Base-by-base conservation (phyloP, 2,888 invertebrate genomes). In the Agrypnus murinus region DNA sequence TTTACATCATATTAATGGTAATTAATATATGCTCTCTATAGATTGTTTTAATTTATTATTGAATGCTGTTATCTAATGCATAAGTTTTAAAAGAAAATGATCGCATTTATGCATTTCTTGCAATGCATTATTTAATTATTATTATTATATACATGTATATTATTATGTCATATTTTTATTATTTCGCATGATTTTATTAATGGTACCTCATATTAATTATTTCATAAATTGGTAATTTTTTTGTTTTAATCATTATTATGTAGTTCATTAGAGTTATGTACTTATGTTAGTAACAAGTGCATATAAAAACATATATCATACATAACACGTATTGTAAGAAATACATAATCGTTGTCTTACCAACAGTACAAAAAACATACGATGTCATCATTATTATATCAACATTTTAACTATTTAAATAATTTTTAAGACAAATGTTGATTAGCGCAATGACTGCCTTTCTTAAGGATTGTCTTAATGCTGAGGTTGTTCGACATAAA, bases 11-110 rank as follows among this genome's bases (percentile, higher is more conserved):
- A 65, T 57, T 66, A 79, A 76, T 73, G 72, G 77, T 77, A 82
- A 84, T 83, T 83, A 83, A 84, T 83, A 81, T 77, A 79, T 73
- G 81, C 82, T 83, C 83, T 82, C 81, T 81, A 77, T 81, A 82
- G 81, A 81, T 81, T 80, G 81, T 82, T 83, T 82, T 83, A 81
- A 84, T 84, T 83, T 83, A 82, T 83, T 82, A 74, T 74, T 76
- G 40, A 74, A 75, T 77, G 64, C 59, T 66, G 66, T 64, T 71
- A 66, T 59, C 66, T 71, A 71, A 67, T 75, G 76, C 77, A 74
- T 78, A 77, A 71, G 74, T 76, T 78, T 70, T 74, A 76, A 73
- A n/a, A n/a, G n/a, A n/a, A n/a, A 25, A 40, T 64, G 64, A 67
- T 67, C 43, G 58, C 72, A 76, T 79, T 80, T 81, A 77, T 80